phyloP scores from a whole-genome alignment of 2,888 invertebrate genomes.

The Agonopterix alstromeriana region DNA sequence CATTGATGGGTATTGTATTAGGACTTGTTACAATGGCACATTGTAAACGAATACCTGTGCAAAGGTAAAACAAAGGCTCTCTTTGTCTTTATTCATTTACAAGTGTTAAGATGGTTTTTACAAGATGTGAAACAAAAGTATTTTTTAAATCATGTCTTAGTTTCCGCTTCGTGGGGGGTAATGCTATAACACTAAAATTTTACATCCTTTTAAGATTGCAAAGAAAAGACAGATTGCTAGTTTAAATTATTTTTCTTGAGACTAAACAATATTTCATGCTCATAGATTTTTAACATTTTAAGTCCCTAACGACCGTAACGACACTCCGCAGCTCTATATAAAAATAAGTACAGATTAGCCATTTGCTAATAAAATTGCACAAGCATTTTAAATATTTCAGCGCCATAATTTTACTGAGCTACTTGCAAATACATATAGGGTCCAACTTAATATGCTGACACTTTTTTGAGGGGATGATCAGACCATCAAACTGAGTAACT shows the following conservation, averaged over 20 bases:
- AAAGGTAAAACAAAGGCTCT: slow-evolving; percentile 46
- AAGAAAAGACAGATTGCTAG: slow-evolving; percentile 47
- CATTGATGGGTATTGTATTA: slow-evolving; percentile 26
- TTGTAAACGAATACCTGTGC: slow-evolving; percentile 37
- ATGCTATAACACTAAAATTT: slow-evolving; percentile 12
- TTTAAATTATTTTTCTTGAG: no score
- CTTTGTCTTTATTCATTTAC: slow-evolving; percentile 33
- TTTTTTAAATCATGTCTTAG: slow-evolving; percentile 11
- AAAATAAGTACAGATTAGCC: no score
- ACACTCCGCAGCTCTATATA: slow-evolving; percentile 20
- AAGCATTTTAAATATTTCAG: no score
- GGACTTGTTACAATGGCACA: slow-evolving; percentile 28
- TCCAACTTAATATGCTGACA: no score
- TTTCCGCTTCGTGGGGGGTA: slow-evolving; percentile 50
- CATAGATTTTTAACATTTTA: no score
- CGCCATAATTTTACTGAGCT: no score
- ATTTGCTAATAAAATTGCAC: no score
- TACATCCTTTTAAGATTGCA: slow-evolving; percentile 12
- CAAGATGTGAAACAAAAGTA: slow-evolving; percentile 16
- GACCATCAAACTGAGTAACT: no score
- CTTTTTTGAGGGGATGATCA: no score
- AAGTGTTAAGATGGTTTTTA: slow-evolving; percentile 20
- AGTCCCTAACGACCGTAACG: slow-evolving; percentile 45
- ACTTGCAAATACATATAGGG: no score
- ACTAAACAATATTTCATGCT: no score